Base-by-base conservation (phyloP, 2,888 invertebrate genomes). In the Hymenopus coronatus region DNA sequence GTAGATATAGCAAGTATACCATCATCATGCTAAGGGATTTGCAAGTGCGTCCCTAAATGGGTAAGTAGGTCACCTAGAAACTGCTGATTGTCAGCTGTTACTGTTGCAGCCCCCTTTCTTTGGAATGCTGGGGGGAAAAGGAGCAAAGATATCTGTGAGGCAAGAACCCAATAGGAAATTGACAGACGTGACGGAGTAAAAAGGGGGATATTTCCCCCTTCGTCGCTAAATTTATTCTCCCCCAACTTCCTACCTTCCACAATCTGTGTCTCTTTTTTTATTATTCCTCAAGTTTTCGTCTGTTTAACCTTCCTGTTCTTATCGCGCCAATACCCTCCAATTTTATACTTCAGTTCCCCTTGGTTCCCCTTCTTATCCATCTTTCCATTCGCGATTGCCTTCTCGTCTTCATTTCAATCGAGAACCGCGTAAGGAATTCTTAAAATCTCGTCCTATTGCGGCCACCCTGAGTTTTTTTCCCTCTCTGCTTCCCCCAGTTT, bases 391-490 rank as follows among this genome's bases (percentile, higher is more conserved):
- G 30, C 86, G 70, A 86, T 86, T 86, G 86, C 86, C 81, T 70
- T 70, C 83, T 88, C 81, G 83, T 86, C 87, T 84, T 89, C 90
- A 90, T 90, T 90, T 87, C 87, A 90, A 89, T 90, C 81, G 88
- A 40, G 84, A 81, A 88, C 88, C 87, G 87, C 82, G 54, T 70
- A 88, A 87, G 82, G 88, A 89, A 89, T 90, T 90, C 89, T 81
- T 90, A 89, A 90, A 90, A 82, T 87, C 82, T 82, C 30, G 25
- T 84, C 84, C 30, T 25, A 28, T 14, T 30, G 30, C 30, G 30
- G 28, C 20, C 20, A 86, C 54, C 81, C 54, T 20, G 25, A 30
- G 15, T 25, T 81, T 86, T 81, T 81, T 25, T 14, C 20, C 28
- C 30, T 81, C 28, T 6, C 27, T 33, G 7, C 33, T 20, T 70